phyloP scores from a whole-genome alignment of 2,888 invertebrate genomes.

The Parelbella ahira region DNA sequence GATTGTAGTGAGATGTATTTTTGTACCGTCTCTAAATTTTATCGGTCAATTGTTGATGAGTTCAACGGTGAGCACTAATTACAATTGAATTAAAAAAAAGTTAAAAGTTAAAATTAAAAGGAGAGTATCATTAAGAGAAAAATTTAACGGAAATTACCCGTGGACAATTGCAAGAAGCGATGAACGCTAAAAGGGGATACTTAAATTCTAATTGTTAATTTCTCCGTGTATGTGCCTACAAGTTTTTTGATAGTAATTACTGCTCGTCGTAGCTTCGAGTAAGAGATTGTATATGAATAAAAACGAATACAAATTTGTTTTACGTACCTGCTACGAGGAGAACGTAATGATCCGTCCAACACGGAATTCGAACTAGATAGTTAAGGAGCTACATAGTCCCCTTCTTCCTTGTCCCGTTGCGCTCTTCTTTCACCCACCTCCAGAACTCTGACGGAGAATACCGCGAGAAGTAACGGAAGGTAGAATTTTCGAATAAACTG shows the following conservation, averaged over 20 bases:
- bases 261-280: slow-evolving; percentile 4
- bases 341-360: slow-evolving; percentile 65
- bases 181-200: too few species aligned
- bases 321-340: slow-evolving; percentile 60
- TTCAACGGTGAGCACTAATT: slow-evolving; percentile 26
- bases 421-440: slow-evolving; percentile 23
- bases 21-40: slow-evolving; percentile 56
- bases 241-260: neutral
- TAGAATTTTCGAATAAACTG: too few species aligned
- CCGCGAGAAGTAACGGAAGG: too few species aligned
- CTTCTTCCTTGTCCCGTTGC: slow-evolving; percentile 22
- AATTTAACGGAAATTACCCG: too few species aligned
- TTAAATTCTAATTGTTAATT: too few species aligned
- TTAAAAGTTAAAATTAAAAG: too few species aligned
- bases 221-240: too few species aligned
- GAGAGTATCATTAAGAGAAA: too few species aligned
- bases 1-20: slow-evolving; percentile 70
- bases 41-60: slow-evolving; percentile 60
- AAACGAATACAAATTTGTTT: slow-evolving; percentile 45
- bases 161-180: too few species aligned
- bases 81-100: neutral
- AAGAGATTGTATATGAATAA: slow-evolving; percentile 28
- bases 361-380: slow-evolving; percentile 57
- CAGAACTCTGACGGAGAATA: slow-evolving; percentile 3
- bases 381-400: slow-evolving; percentile 57